Base-by-base conservation (phyloP, 2,113 vertebrate species). In the Peromyscus maniculatus region DNA sequence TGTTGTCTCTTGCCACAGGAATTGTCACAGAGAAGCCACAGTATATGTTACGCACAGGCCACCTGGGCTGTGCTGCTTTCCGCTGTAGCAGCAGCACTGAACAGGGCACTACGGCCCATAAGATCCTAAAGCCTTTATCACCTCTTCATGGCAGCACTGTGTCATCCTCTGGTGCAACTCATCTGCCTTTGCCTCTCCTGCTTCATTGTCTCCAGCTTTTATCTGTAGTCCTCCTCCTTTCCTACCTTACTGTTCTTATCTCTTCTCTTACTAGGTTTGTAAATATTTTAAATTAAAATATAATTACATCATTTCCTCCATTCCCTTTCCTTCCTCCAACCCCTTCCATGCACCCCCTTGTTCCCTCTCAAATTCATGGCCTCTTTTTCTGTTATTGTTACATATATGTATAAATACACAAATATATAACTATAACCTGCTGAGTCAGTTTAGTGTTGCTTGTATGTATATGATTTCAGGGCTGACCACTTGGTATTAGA, bases 181-280 rank as follows among this genome's bases (percentile, higher is more conserved):
- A 0, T 11, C 16, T 15, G 4, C 3, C 8, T 16, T 28, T 75
- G 10, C 15, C 77, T 33, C 1, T 9, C 77, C 13, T 78, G 43
- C 75, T 16, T n/a, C 26, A 16, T 6, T 49, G 46, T 26, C 46
- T 46, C 39, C 43, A 31, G 59, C 69, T 36, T 43, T 19, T 49
- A 0, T 36, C 78, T 33, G 22, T 15, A 5, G 36, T 36, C 55
- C 12, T 57, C 12, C 57, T 21, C 31, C 21, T 5, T 79, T 15
- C 0, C 55, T 4, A 0, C 21, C 36, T 12, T 11, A 4, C 11
- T 28, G 77, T 62, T 5, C 13, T n/a, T 4, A 1, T 28, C 57
- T 43, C 19, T 26, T 1, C 33, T 24, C 28, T 71, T 66, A 9
- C 5, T 15, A 78, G 43, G 49, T 66, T 67, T 31, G 7, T 59